A percentile compares a stretch with the other conserved stretches of the same genome.
These are phyloP conservation scores for Cygnus olor DNA, from an alignment of 2,797 vertebrate genomes.

Conservation along the genomic window DNA sequence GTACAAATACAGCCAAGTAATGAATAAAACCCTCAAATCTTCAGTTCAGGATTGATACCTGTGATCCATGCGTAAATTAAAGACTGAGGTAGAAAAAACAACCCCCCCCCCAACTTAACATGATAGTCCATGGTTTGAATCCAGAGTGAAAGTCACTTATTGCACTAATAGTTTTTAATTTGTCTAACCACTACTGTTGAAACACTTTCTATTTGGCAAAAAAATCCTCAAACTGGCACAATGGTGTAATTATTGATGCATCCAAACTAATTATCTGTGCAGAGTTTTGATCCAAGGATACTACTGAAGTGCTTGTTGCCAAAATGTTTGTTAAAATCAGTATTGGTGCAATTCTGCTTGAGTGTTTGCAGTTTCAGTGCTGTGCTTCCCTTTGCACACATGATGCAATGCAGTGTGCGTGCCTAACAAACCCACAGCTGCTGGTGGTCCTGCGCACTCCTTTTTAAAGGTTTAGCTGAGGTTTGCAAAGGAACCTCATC, in stretches of 20 bases:
- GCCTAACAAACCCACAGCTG: neutral
- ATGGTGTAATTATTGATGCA: slow-evolving; percentile 49
- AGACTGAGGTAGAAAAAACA: neutral
- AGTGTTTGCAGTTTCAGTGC: neutral
- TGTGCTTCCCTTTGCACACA: neutral
- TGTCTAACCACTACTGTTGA: neutral
- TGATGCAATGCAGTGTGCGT: accelerated
- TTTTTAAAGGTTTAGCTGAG: neutral
- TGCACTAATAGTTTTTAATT: neutral
- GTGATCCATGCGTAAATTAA: neutral
- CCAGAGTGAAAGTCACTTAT: neutral
- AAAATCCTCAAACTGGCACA: neutral
- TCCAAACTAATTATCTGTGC: slow-evolving; percentile 45
- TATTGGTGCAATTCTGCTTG: neutral
- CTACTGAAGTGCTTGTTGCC: slow-evolving; percentile 1
- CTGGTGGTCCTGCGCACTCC: neutral
- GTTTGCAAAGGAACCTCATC: neutral
- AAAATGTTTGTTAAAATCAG: slow-evolving; percentile 15
- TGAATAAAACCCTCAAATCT: neutral
- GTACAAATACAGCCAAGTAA: neutral
- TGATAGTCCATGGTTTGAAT: neutral
- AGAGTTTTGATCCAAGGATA: slow-evolving; percentile 45
- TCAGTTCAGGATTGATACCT: neutral
- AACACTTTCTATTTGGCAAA: slow-evolving; percentile 10
- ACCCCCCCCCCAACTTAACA: neutral